phyloP scores from a whole-genome alignment of 2,113 vertebrate species.

The Apodemus speciosus region DNA sequence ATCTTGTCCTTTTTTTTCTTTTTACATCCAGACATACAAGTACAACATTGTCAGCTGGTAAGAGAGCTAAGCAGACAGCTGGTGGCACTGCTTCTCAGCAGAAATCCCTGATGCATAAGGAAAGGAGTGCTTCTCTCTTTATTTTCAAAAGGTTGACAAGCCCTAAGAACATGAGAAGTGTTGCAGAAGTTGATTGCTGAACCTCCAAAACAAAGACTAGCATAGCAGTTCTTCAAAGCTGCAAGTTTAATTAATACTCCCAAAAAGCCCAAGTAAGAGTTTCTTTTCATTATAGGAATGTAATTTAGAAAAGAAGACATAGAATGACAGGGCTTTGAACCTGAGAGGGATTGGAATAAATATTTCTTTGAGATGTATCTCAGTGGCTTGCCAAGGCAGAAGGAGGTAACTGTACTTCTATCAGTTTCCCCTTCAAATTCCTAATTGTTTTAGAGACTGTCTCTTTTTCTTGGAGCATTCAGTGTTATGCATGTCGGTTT shows the following conservation, averaged over 20 bases:
- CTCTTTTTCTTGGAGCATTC: background rate
- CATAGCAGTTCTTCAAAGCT: background rate
- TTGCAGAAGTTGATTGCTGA: background rate
- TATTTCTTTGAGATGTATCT: background rate
- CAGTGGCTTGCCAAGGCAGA: background rate
- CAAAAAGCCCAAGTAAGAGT: background rate
- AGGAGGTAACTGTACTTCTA: background rate
- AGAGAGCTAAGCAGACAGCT: conserved; percentile 57
- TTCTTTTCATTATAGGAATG: background rate
- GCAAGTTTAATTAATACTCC: background rate
- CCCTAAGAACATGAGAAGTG: background rate
- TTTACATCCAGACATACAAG: background rate
- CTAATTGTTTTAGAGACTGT: background rate
- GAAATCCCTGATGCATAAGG: conserved; percentile 26
- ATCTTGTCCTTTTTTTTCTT: background rate
- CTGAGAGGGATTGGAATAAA: background rate
- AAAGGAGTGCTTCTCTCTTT: background rate
- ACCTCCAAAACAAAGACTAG: background rate
- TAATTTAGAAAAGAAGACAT: background rate
- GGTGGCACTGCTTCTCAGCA: conserved; percentile 76
- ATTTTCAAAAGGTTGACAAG: conserved; percentile 19
- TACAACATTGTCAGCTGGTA: background rate
- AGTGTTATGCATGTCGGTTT: background rate
- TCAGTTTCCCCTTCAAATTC: background rate
- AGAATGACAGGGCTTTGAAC: background rate